These are phyloP conservation scores for Ceramica pisi DNA, from an alignment of 2,888 invertebrate genomes.

Conservation along the genomic window DNA sequence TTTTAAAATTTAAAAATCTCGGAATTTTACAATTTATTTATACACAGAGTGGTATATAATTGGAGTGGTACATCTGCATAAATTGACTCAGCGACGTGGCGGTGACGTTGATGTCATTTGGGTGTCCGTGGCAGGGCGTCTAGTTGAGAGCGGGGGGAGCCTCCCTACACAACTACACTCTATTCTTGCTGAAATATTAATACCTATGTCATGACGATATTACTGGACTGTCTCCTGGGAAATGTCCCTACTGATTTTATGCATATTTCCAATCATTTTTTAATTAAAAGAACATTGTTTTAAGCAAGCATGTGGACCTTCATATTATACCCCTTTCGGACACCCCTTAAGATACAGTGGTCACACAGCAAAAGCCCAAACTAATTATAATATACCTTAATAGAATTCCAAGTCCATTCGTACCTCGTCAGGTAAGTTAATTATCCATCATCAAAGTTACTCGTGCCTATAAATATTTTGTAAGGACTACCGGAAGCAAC, in stretches of 20 bases:
- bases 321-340: background rate
- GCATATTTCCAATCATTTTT: constrained; percentile 3
- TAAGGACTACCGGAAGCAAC: background rate
- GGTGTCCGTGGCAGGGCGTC: constrained; percentile 49
- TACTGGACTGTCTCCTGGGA: constrained; percentile 15
- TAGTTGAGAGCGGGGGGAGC: constrained; percentile 35
- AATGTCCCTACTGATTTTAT: background rate
- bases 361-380: background rate
- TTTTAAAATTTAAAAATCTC: constrained; percentile 33
- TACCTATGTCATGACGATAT: constrained; percentile 27
- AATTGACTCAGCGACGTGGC: constrained; percentile 47
- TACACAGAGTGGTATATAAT: constrained; percentile 34
- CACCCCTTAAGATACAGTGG: background rate
- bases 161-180: constrained; percentile 33
- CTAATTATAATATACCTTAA: too few species aligned
- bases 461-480: constrained; percentile 2
- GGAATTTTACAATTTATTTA: constrained; percentile 29
- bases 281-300: background rate
- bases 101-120: constrained; percentile 55
- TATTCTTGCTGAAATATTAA: constrained; percentile 45
- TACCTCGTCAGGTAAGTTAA: background rate
- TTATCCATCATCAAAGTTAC: constrained; percentile 3
- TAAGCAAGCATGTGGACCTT: background rate
- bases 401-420: background rate
- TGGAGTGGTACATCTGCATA: constrained; percentile 48